Conservation (phyloP, 1,140 invertebrate genomes). For the Arion vulgaris region DNA sequence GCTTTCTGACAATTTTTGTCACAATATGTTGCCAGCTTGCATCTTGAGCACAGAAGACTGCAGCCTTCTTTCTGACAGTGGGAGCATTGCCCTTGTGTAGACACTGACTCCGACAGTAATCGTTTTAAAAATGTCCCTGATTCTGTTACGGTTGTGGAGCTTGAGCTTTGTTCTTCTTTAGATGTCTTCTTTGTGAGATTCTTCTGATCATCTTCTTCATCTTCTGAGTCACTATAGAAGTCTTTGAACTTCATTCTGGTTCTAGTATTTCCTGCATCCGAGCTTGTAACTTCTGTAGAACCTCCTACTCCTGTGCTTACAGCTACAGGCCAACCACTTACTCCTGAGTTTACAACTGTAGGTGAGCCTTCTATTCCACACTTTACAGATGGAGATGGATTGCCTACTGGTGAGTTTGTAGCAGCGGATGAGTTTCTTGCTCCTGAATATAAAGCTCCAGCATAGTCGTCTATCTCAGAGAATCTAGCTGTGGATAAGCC, state of each 20-base stretch:
- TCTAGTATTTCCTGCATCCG: background rate
- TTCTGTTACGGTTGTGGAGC: background rate
- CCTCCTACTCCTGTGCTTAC: background rate
- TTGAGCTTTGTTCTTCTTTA: background rate
- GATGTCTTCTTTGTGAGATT: background rate
- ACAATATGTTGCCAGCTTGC: background rate
- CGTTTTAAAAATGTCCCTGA: too few species aligned
- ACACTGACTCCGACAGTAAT: too few species aligned
- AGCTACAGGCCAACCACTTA: too few species aligned
- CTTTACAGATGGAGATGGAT: too few species aligned
- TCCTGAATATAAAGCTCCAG: too few species aligned
- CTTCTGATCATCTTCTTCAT: background rate
- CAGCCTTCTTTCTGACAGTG: background rate
- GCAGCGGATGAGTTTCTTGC: too few species aligned
- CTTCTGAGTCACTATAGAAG: background rate
- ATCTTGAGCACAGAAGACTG: background rate
- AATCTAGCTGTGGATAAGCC: too few species aligned
- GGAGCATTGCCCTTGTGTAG: background rate
- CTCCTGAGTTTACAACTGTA: too few species aligned
- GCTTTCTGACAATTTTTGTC: background rate
- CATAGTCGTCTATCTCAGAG: too few species aligned
- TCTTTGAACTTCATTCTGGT: background rate
- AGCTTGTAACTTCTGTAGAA: background rate
- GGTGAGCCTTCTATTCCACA: too few species aligned
- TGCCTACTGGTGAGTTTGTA: too few species aligned